Conservation (phyloP, 1,140 invertebrate genomes). For the Meloidogyne hapla region DNA sequence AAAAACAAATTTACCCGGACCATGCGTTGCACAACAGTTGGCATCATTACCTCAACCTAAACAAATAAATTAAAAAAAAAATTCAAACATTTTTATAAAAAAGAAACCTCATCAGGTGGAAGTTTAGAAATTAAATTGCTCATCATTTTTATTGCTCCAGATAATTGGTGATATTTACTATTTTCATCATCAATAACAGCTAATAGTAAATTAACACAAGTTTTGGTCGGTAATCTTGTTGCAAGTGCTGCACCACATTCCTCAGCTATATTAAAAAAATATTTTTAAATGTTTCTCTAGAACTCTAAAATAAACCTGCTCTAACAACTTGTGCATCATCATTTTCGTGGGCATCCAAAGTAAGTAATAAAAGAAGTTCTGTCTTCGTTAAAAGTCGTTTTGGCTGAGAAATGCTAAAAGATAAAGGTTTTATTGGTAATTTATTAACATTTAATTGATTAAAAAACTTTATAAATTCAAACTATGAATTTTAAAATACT, state of each 20-base stretch:
- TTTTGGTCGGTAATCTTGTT: constrained; percentile 73
- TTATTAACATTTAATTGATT: neutral
- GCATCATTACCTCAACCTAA: constrained; percentile 71
- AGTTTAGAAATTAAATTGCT: constrained; percentile 78
- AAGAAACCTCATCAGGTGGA: constrained; percentile 67
- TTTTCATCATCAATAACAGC: constrained; percentile 79
- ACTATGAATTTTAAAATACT: neutral
- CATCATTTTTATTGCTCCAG: constrained; percentile 88
- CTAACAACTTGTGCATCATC: constrained; percentile 73
- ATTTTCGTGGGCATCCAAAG: constrained; percentile 79
- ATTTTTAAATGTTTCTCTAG: neutral
- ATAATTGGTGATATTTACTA: constrained; percentile 76
- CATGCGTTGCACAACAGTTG: constrained; percentile 81
- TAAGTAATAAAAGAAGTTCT: constrained; percentile 81
- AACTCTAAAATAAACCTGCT: constrained; percentile 42
- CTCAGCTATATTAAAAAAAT: constrained; percentile 66
- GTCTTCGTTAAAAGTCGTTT: constrained; percentile 79
- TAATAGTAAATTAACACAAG: constrained; percentile 72
- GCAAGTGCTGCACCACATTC: constrained; percentile 75
- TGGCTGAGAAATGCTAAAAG: constrained; percentile 69
- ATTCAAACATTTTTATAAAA: neutral
- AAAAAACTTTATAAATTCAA: constrained; percentile 20
- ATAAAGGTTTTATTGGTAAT: neutral
- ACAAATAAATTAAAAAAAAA: neutral
- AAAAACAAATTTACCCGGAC: constrained; percentile 71